A percentile compares a stretch with the other conserved stretches of the same genome.
phyloP scores from a whole-genome alignment of 2,888 invertebrate species.

The Athetis lepigone region DNA sequence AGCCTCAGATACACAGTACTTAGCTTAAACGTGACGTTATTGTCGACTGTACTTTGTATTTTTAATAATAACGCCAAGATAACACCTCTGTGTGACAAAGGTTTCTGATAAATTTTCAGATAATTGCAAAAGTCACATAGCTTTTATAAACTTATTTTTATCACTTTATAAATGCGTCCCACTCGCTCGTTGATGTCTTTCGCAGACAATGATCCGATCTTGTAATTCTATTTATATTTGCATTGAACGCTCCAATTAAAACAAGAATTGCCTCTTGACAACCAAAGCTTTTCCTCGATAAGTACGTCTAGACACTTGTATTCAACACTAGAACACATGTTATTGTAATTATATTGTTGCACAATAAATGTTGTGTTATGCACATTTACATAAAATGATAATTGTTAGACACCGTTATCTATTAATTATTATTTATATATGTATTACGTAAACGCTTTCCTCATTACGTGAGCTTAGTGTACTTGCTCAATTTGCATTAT shows the following conservation, averaged over 20 bases:
- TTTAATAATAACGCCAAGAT: too few relatives aligned
- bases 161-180: background rate
- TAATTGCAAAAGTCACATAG: too few relatives aligned
- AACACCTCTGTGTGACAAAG: too few relatives aligned
- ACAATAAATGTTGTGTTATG: conserved; percentile 32
- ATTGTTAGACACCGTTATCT: conserved; percentile 32
- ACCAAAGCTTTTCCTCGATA: conserved; percentile 21
- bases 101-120: too few relatives aligned
- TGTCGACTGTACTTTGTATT: too few relatives aligned
- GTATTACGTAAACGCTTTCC: conserved; percentile 38
- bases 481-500: conserved; percentile 32
- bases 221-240: conserved; percentile 11
- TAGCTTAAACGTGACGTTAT: too few relatives aligned
- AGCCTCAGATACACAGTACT: too few relatives aligned
- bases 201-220: background rate
- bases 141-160: too few relatives aligned
- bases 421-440: conserved; percentile 46
- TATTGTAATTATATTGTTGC: conserved; percentile 39
- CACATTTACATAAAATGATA: conserved; percentile 49
- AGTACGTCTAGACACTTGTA: conserved; percentile 25
- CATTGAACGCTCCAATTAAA: conserved; percentile 26
- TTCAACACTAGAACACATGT: conserved; percentile 26
- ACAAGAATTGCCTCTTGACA: conserved; percentile 12
- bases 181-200: background rate
- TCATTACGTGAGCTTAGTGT: conserved; percentile 31